Conservation (phyloP, 2,113 vertebrate species). For the Cyprinodon tularosa region DNA sequence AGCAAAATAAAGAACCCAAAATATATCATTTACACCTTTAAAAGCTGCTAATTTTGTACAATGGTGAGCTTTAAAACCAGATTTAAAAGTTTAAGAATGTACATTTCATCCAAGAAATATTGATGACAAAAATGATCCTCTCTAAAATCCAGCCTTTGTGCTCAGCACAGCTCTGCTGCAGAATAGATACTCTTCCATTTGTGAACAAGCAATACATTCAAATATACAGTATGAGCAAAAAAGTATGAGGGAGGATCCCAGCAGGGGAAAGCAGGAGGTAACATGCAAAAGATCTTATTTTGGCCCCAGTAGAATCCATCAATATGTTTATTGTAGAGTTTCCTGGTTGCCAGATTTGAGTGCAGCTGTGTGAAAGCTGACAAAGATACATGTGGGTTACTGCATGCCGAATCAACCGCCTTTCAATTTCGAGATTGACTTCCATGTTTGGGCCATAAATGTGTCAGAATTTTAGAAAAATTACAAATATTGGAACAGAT, state of each 20-base stretch:
- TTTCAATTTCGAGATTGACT: not conserved
- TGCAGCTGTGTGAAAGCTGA: conserved; percentile 1
- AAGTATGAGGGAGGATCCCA: not conserved
- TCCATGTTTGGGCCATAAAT: not conserved
- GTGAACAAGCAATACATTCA: conserved; percentile 1
- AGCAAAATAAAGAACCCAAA: too few relatives aligned
- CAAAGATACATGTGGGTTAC: not conserved
- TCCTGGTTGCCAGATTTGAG: not conserved
- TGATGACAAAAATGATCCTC: not conserved
- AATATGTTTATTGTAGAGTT: not conserved
- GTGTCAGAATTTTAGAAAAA: not conserved
- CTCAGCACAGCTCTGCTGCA: not conserved
- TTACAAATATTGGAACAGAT: not conserved
- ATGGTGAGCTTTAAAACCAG: too few relatives aligned
- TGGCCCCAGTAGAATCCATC: not conserved
- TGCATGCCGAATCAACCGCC: not conserved
- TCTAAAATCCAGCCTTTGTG: conserved; percentile 3
- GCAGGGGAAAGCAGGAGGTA: not conserved
- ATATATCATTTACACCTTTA: too few relatives aligned
- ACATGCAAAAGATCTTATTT: not conserved
- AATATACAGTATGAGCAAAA: not conserved
- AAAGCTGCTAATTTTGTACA: too few relatives aligned
- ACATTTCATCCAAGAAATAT: too few relatives aligned
- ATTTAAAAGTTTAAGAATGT: too few relatives aligned
- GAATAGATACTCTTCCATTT: not conserved